phyloP scores from a whole-genome alignment of 2,888 invertebrate genomes.

The Plebejus anna region DNA sequence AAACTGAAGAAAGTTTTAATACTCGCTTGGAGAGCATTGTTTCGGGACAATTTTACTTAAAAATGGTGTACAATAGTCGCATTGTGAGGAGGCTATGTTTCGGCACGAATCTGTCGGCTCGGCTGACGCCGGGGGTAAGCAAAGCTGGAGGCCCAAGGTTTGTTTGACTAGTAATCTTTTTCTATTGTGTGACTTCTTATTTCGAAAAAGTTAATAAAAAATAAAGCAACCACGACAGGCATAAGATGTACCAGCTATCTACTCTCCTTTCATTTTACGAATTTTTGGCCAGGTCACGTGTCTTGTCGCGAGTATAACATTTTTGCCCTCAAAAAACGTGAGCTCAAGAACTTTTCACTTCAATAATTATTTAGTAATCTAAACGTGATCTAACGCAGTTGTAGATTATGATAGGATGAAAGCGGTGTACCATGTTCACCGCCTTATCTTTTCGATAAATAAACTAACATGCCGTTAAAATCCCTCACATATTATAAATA shows the following conservation, averaged over 20 bases:
- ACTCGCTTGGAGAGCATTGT: background rate
- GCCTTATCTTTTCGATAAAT: conserved; percentile 42
- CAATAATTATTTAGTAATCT: too few relatives aligned
- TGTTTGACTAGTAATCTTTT: too few relatives aligned
- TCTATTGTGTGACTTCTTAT: too few relatives aligned
- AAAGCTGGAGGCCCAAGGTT: too few relatives aligned
- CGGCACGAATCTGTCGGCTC: background rate
- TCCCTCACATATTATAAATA: conserved; percentile 43
- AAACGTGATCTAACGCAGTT: background rate
- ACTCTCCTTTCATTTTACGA: too few relatives aligned
- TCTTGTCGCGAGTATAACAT: too few relatives aligned
- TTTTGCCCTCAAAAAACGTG: too few relatives aligned
- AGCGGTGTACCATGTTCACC: background rate
- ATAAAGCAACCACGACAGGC: too few relatives aligned
- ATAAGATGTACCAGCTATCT: too few relatives aligned
- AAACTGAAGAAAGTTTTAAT: background rate
- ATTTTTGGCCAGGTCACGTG: too few relatives aligned
- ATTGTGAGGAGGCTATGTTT: background rate
- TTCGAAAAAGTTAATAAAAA: too few relatives aligned
- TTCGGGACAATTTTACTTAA: background rate
- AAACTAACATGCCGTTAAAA: conserved; percentile 39
- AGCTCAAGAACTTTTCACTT: too few relatives aligned
- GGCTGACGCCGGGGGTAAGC: background rate
- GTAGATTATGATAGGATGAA: background rate
- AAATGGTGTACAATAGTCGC: background rate